phyloP scores from a whole-genome alignment of 2,113 vertebrate genomes.

The Chionis minor region DNA sequence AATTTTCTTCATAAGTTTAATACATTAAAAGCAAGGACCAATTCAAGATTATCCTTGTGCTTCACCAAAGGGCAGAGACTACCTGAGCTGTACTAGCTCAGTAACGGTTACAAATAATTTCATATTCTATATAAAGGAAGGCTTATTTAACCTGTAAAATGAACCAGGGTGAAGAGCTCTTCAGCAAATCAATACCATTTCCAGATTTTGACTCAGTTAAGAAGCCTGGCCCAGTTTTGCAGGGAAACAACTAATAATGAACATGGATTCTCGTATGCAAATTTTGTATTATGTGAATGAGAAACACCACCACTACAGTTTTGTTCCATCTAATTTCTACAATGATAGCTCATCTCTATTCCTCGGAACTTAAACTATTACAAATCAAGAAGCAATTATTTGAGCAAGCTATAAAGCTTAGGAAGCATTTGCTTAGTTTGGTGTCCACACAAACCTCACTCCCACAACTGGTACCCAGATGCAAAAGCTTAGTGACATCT shows the following conservation, averaged over 20 bases:
- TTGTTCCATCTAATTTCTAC: neutral
- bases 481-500: neutral
- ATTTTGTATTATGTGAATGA: neutral
- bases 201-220: neutral
- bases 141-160: neutral
- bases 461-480: neutral
- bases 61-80: neutral
- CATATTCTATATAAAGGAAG: neutral
- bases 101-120: neutral
- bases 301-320: neutral
- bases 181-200: neutral
- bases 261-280: neutral
- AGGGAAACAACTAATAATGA: neutral
- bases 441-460: neutral
- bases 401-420: neutral
- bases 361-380: neutral
- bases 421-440: neutral
- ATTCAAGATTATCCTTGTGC: neutral
- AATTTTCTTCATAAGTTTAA: neutral
- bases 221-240: neutral
- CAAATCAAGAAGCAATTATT: neutral
- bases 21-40: neutral
- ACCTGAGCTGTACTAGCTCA: neutral
- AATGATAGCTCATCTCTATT: neutral
- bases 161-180: neutral